Conservation (phyloP, 2,888 invertebrate species). For the Plagiodera versicolora region DNA sequence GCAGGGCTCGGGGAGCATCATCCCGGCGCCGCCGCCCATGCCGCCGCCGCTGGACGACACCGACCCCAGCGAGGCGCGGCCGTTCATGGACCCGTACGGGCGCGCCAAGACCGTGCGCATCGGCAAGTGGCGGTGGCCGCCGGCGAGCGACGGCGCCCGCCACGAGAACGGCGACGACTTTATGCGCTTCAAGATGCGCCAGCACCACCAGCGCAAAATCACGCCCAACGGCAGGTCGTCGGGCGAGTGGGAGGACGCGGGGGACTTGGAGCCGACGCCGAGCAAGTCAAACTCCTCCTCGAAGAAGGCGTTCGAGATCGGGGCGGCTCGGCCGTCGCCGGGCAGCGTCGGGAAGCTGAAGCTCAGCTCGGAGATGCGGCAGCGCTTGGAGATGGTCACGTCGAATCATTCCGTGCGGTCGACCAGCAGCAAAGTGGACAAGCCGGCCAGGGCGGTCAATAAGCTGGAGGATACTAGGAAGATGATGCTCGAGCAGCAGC, state of each 20-base stretch:
- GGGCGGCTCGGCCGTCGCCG: constrained; percentile 78
- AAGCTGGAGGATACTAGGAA: constrained; percentile 86
- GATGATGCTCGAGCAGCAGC: constrained; percentile 81
- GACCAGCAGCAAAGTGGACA: constrained; percentile 71
- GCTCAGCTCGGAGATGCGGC: constrained; percentile 89
- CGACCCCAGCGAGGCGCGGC: constrained; percentile 79
- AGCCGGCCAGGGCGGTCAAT: constrained; percentile 69
- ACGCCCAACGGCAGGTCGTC: constrained; percentile 60
- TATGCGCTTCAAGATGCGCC: constrained; percentile 85
- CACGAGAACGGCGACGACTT: constrained; percentile 77
- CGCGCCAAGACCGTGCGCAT: constrained; percentile 93
- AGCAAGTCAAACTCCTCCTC: too few species aligned
- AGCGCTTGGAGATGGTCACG: constrained; percentile 84
- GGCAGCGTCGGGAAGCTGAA: constrained; percentile 90
- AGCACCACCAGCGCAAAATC: constrained; percentile 76
- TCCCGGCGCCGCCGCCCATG: constrained; percentile 85
- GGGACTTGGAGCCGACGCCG: constrained; percentile 67
- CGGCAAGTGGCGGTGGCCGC: constrained; percentile 95
- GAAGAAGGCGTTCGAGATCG: constrained; percentile 75
- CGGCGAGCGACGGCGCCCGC: constrained; percentile 76
- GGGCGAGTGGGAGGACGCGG: constrained; percentile 89
- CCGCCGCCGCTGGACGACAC: constrained; percentile 81
- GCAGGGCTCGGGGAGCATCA: constrained; percentile 48
- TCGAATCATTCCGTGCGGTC: constrained; percentile 84
- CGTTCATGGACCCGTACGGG: constrained; percentile 88